Evolutionary conservation across 1,140 invertebrate species (phyloP), one percentile per base, ranked within the genome.

Genomic region (Stegodyphus dumicola): DNA sequence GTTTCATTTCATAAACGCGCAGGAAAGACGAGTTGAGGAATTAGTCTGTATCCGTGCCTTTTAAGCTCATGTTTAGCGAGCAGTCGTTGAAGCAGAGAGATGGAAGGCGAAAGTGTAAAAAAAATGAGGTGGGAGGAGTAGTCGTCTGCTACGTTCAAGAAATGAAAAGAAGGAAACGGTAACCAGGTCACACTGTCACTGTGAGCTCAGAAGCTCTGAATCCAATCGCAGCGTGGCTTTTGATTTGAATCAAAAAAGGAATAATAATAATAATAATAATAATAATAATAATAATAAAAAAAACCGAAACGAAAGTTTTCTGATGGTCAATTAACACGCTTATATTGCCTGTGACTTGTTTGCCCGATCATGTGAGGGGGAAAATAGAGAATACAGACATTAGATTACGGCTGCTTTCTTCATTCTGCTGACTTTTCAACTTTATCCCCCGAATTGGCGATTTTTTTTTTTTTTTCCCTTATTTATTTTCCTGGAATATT

Each of bases 151-250:
- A 60, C 56, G 56, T 60, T 60, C 4, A 54, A 17, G 64, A 77
- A 33, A 53, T 49, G 70, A 77, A 77, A 81, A 67, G 69, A 81
- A 81, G 78, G 78, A 81, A 81, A 73, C 70, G 54, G 78, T 81
- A 81, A 81, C 69, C 78, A 52, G 78, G 78, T 81, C 78, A 81
- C 78, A 69, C 71, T 73, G 56, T 48, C 78, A 81, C 70, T 60
- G 33, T 7, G 65, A 15, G 33, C 33, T 33, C 33, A 33, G 33
- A 33, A 33, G 33, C 33, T 15, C 51, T 7, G 49, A 53, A 33
- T 78, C 78, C 78, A 81, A 81, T 81, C 52, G 52, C 18, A 52
- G 7, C 64, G 52, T 52, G 11, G 78, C 60, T 66, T 67, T 67
- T 60, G 9, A 6, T 33, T 33, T 33, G 33, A 33, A 33, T 33